A percentile compares a stretch with the other conserved stretches of the same genome.
phyloP scores from a whole-genome alignment of 37 sponge, comb jelly and placozoan genomes.

The Spongilla lacustris region DNA sequence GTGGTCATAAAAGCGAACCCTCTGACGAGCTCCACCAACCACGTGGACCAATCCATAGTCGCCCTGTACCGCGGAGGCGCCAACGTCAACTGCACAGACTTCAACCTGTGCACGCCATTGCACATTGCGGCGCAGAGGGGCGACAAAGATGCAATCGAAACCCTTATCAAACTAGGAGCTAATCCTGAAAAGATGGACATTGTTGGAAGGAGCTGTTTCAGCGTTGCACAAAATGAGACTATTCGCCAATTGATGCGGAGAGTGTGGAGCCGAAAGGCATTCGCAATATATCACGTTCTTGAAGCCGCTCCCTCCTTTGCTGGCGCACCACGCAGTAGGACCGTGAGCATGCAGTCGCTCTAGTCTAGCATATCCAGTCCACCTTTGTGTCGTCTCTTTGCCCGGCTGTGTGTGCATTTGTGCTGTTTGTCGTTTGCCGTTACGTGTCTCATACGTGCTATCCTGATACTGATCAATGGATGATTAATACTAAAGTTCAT shows the following conservation, averaged over 20 bases:
- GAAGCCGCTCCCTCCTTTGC: background rate
- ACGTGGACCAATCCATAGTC: slow-evolving; percentile 35
- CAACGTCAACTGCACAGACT: slow-evolving; percentile 55
- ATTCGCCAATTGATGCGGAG: slow-evolving; percentile 17
- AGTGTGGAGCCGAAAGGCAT: slow-evolving; percentile 13
- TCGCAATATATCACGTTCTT: slow-evolving; percentile 46
- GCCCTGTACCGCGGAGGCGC: slow-evolving; percentile 52
- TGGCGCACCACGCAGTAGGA: background rate
- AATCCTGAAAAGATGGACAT: slow-evolving; percentile 53
- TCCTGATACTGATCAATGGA: too few relatives aligned
- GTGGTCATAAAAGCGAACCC: slow-evolving; percentile 60
- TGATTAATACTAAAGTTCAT: too few relatives aligned
- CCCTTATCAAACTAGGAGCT: slow-evolving; percentile 63
- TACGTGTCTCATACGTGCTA: too few relatives aligned
- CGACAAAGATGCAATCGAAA: slow-evolving; percentile 28
- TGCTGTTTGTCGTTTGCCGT: too few relatives aligned
- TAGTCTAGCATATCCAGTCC: background rate
- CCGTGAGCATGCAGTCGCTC: background rate
- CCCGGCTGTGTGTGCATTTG: background rate
- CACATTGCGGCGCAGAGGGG: slow-evolving; percentile 71
- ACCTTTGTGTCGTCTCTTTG: background rate
- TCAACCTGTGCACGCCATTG: slow-evolving; percentile 67
- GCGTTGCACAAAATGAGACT: slow-evolving; percentile 40
- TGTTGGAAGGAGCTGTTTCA: slow-evolving; percentile 44
- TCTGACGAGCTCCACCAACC: slow-evolving; percentile 18